These are phyloP conservation scores for Nineta flava DNA, from an alignment of 2,888 invertebrate species.

Conservation along the genomic window DNA sequence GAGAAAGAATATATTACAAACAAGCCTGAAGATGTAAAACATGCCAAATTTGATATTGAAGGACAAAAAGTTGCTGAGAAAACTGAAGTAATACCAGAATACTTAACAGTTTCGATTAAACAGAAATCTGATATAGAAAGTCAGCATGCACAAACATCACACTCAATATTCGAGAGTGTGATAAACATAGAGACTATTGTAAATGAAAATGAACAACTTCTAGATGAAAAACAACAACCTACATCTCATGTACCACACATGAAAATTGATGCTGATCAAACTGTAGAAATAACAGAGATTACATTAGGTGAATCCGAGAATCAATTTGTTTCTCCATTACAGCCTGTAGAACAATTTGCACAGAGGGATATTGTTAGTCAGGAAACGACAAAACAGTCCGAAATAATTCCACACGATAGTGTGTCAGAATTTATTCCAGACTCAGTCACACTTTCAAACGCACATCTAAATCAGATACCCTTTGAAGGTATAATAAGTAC, in stretches of 20 bases:
- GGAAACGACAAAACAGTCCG: slow-evolving; percentile 26
- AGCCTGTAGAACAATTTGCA: slow-evolving; percentile 21
- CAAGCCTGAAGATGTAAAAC: slow-evolving; percentile 21
- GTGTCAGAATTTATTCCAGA: slow-evolving; percentile 15
- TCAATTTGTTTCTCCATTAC: slow-evolving; percentile 18
- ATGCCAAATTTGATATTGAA: slow-evolving; percentile 22
- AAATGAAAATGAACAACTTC: slow-evolving; percentile 26
- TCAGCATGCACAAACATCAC: slow-evolving; percentile 28
- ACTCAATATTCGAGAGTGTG: slow-evolving; percentile 28
- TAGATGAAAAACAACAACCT: slow-evolving; percentile 24
- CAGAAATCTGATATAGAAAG: slow-evolving; percentile 20
- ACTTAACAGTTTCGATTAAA: slow-evolving; percentile 21
- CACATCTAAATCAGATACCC: slow-evolving; percentile 20
- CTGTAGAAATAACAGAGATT: slow-evolving; percentile 29
- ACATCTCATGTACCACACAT: slow-evolving; percentile 26
- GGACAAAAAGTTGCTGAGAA: slow-evolving; percentile 31
- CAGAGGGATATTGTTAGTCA: slow-evolving; percentile 18
- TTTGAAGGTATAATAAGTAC: slow-evolving; percentile 22
- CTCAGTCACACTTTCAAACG: slow-evolving; percentile 22
- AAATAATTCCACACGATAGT: slow-evolving; percentile 18
- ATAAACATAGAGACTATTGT: slow-evolving; percentile 25
- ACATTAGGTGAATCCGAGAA: slow-evolving; percentile 28
- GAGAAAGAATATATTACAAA: slow-evolving; percentile 25
- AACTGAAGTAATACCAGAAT: slow-evolving; percentile 25
- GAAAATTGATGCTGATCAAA: slow-evolving; percentile 25